Evolutionary conservation across 2,888 invertebrate genomes (phyloP).

Genomic region (Diplolepis rosae): DNA sequence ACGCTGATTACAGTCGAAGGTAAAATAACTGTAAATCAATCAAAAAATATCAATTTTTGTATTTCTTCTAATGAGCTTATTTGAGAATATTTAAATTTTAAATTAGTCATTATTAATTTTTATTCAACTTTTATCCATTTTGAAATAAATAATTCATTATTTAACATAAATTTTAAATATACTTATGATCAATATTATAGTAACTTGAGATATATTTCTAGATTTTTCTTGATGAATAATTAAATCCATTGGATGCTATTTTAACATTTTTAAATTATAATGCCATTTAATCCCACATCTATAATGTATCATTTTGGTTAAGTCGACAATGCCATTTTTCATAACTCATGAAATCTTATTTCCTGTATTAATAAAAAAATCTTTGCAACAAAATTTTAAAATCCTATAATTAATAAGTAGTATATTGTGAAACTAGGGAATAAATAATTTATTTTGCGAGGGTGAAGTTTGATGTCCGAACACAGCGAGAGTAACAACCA

Average conservation of each 20-base stretch:
- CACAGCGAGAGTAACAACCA: no score
- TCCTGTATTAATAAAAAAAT: constrained; percentile 35
- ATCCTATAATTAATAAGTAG: no score
- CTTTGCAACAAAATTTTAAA: background rate
- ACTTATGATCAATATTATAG: no score
- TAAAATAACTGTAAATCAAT: background rate
- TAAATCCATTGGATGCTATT: background rate
- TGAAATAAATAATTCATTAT: background rate
- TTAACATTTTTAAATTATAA: background rate
- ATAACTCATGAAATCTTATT: constrained; percentile 9
- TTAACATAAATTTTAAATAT: no score
- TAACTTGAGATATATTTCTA: background rate
- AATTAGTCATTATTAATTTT: background rate
- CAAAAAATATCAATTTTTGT: background rate
- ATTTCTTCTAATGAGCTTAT: background rate
- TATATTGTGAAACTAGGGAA: no score
- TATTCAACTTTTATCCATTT: background rate
- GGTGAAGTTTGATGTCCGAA: no score
- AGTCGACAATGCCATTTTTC: background rate
- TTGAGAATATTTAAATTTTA: background rate
- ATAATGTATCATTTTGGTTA: background rate
- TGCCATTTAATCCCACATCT: constrained; percentile 2
- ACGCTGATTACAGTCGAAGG: background rate
- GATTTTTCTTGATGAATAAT: background rate
- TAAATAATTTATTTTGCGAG: no score